Evolutionary conservation across 35 echinoderm and acorn worm species (phyloP).

Genomic region (Apostichopus japonicus): DNA sequence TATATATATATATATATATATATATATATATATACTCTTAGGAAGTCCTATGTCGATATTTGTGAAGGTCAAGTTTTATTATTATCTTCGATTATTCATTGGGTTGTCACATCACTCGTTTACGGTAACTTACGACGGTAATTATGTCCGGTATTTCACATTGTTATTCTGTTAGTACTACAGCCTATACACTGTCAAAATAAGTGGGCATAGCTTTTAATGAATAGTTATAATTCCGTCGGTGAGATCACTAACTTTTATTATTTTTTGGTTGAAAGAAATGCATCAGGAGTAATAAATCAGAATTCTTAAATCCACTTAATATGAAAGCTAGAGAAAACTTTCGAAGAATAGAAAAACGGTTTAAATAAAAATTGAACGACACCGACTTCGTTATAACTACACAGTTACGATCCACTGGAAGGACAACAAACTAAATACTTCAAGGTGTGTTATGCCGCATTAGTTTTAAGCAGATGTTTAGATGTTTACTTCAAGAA

Average conservation of each 20-base stretch:
- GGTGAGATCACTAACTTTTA: not conserved
- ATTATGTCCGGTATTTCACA: not conserved
- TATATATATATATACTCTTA: not conserved
- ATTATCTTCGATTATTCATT: not conserved
- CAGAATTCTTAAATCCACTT: not conserved
- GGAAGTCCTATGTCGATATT: not conserved
- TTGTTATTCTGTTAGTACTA: not conserved
- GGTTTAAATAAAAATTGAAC: not conserved
- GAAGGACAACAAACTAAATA: not conserved
- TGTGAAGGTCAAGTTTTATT: not conserved
- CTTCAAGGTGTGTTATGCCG: not conserved
- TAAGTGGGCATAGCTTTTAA: not conserved
- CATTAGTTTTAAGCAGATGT: not conserved
- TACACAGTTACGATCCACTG: not conserved
- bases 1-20: too few relatives aligned
- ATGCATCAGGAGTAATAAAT: not conserved
- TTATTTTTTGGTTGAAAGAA: not conserved
- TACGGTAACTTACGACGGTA: not conserved
- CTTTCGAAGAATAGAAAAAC: not conserved
- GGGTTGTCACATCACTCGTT: too few relatives aligned
- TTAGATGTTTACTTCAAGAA: too few relatives aligned
- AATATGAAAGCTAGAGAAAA: slow-evolving; percentile 6
- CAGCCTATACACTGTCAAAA: not conserved
- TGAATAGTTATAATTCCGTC: slow-evolving; percentile 6
- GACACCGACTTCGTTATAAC: not conserved